Percentiles rank a stretch among this genome's conserved stretches.
Conservation (phyloP, 2,113 vertebrate species). For the Ctenodactylus gundi region DNA sequence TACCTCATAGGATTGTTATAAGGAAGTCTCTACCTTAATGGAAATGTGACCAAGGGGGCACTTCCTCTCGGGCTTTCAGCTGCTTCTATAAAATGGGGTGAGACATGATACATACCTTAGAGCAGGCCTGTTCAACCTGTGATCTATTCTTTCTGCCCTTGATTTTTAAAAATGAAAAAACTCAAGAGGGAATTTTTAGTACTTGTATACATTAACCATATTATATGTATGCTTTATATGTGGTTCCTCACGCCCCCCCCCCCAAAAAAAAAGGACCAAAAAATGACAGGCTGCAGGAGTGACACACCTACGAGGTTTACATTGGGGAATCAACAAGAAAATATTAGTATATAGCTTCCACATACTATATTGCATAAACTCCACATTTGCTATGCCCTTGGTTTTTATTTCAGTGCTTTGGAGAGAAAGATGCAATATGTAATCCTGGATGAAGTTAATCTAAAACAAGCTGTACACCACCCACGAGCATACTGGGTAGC, state of each 20-base stretch:
- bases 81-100: background rate
- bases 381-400: background rate
- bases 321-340: background rate
- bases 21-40: background rate
- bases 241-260: too few relatives aligned
- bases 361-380: fast-evolving
- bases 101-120: background rate
- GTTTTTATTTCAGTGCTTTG: background rate
- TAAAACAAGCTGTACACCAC: conserved; percentile 27
- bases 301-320: background rate
- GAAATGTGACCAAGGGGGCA: background rate
- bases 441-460: background rate
- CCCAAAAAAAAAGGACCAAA: too few relatives aligned
- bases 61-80: background rate
- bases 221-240: too few relatives aligned
- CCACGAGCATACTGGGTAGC: background rate
- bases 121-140: too few relatives aligned
- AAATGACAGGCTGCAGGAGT: too few relatives aligned
- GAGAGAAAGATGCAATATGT: background rate
- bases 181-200: too few relatives aligned
- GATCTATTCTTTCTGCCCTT: too few relatives aligned
- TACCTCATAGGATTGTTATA: background rate
- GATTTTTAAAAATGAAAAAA: too few relatives aligned
- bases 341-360: fast-evolving
- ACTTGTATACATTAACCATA: too few relatives aligned